Conservation (phyloP, 1,140 invertebrate species). For the Orchestia grillus region DNA sequence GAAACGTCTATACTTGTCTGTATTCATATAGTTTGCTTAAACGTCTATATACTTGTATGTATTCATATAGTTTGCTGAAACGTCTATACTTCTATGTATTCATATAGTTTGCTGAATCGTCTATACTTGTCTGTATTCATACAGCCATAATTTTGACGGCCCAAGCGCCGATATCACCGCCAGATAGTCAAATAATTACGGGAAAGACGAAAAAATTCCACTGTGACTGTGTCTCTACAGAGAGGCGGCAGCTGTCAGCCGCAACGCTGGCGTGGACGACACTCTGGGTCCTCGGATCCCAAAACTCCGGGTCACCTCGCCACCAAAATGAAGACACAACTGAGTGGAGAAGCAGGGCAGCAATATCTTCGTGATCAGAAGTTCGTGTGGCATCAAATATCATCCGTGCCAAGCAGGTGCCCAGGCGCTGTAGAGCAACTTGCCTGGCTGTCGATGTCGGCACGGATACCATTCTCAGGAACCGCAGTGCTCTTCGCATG, state of each 20-base stretch:
- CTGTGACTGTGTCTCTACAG: no score
- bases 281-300: background rate
- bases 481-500: background rate
- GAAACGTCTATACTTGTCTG: no score
- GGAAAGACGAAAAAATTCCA: no score
- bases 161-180: no score
- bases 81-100: no score
- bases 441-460: background rate
- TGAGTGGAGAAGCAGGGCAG: background rate
- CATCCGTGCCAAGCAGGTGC: background rate
- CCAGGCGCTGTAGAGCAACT: background rate
- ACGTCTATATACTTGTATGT: no score
- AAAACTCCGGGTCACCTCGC: background rate
- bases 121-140: no score
- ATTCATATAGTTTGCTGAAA: no score
- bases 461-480: background rate
- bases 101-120: no score
- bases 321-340: slow-evolving; percentile 25
- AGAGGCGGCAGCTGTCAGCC: background rate
- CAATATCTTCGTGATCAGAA: slow-evolving; percentile 14
- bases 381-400: slow-evolving; percentile 40
- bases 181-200: no score
- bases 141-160: no score
- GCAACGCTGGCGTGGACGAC: background rate
- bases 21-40: no score